Evolutionary conservation across 2,888 invertebrate species (phyloP), one percentile per base, ranked within the genome.

Genomic region (Drosophila melanosoma): DNA sequence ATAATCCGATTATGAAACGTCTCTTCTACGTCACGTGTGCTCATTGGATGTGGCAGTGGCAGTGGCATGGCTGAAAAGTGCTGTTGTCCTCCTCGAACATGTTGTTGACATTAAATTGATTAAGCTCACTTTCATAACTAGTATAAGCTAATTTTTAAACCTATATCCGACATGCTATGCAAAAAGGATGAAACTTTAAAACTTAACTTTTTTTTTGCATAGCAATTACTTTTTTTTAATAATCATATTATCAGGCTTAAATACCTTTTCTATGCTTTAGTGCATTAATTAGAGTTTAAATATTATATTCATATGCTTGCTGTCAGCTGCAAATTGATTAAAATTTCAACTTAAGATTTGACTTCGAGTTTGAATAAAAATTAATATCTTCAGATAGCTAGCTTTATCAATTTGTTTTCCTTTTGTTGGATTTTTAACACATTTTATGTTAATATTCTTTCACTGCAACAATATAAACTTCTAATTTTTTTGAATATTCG

Each of bases 1-100:
- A 74, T 85, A 86, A 86, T 86, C 85, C 79, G 88, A 81, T 86
- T 86, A 86, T 71, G 38, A 38, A 38, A 45, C 54, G 29, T 48
- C 29, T 62, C 65, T 69, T 61, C 58, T 56, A 49, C 67, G 62
- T 60, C 68, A 74, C 69, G 61, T 74, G 69, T 71, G 64, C 36
- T 11, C 38, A 29, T 35, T 51, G 63, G 15, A 35, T 8, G 45
- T 32, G 48, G 35, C 29, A 29, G 29, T 51, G 38, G 32, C 20
- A 23, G 33, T 33, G 29, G 56, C 59, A 23, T 8, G 23, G 35
- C 5, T 10, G 32, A n/a, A 7, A 32, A 36, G 6, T 7, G 49
- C 23, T 15, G n/a, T 10, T 63, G 45, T 45, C 48, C 23, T 70
- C 29, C 72, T 54, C 62, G 23, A 38, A 40, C 69, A 83, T 75